Conservation (phyloP, 1,140 invertebrate species). For the Oscheius sp. region DNA sequence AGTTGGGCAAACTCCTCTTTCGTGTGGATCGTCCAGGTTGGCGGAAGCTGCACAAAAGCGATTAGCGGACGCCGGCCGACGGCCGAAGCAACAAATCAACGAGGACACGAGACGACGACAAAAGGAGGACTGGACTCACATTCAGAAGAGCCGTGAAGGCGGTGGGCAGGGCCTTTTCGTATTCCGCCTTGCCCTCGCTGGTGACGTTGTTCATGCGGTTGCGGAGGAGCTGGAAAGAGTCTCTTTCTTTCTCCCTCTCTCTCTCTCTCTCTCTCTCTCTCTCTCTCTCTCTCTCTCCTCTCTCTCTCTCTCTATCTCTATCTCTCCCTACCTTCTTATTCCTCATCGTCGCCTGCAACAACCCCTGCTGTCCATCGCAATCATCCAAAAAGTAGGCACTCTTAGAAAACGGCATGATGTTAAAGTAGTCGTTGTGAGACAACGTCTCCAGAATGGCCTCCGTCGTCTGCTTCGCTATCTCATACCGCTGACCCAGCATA, state of each 20-base stretch:
- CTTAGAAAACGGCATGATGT: conserved; percentile 72
- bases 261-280: not conserved
- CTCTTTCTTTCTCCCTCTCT: too few species aligned
- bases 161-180: conserved; percentile 79
- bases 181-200: conserved; percentile 88
- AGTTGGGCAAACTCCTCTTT: not conserved
- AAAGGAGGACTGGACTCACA: conserved; percentile 64
- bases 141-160: conserved; percentile 82
- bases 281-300: conserved; percentile 38
- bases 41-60: conserved; percentile 18
- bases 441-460: conserved; percentile 86
- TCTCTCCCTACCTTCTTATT: too few species aligned
- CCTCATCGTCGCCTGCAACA: conserved; percentile 64
- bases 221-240: conserved; percentile 66
- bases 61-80: not conserved
- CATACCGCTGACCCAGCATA: conserved; percentile 87
- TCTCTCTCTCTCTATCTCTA: too few species aligned
- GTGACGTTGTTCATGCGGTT: conserved; percentile 72
- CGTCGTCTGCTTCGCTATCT: conserved; percentile 86
- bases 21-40: not conserved
- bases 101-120: not conserved
- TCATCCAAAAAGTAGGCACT: conserved; percentile 62
- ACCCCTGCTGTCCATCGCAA: conserved; percentile 52
- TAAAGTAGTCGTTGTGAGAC: conserved; percentile 95
- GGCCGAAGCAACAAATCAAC: not conserved